Percentiles rank a stretch among this genome's conserved stretches.
phyloP scores from a whole-genome alignment of 2,888 invertebrate genomes.

The Ormia ochracea region DNA sequence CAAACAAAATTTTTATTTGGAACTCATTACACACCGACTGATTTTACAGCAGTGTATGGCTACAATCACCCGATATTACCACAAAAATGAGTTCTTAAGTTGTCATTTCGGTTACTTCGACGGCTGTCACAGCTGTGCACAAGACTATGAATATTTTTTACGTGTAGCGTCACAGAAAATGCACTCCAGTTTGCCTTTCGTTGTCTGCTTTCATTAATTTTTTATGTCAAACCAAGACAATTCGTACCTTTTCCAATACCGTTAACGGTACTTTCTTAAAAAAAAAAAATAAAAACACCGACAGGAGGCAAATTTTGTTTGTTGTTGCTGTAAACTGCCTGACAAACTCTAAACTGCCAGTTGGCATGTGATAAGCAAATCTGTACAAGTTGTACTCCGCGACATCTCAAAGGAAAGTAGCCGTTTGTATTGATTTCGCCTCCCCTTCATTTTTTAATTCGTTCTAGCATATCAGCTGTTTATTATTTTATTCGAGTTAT shows the following conservation, averaged over 20 bases:
- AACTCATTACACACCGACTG: too few relatives aligned
- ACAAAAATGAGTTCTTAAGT: too few relatives aligned
- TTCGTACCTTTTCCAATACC: not conserved
- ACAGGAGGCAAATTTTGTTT: not conserved
- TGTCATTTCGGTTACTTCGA: too few relatives aligned
- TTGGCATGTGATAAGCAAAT: constrained; percentile 2
- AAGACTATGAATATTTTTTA: not conserved
- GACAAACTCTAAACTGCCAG: not conserved
- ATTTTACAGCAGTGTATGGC: too few relatives aligned
- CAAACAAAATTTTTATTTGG: too few relatives aligned
- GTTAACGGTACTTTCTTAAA: not conserved
- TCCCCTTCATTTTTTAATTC: not conserved
- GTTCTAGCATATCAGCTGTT: constrained; percentile 46
- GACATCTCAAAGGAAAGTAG: constrained; percentile 43
- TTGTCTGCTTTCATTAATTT: not conserved
- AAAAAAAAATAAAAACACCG: not conserved
- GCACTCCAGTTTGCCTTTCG: not conserved
- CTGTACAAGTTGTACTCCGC: constrained; percentile 23
- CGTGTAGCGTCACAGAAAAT: not conserved
- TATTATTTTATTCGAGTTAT: constrained; percentile 10
- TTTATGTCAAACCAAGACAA: not conserved
- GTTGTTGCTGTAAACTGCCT: not conserved
- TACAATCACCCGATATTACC: too few relatives aligned
- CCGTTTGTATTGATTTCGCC: constrained; percentile 6
- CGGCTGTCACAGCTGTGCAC: too few relatives aligned